Base-by-base conservation (phyloP, 1,140 invertebrate genomes). In the Leptestheria dahalacensis region DNA sequence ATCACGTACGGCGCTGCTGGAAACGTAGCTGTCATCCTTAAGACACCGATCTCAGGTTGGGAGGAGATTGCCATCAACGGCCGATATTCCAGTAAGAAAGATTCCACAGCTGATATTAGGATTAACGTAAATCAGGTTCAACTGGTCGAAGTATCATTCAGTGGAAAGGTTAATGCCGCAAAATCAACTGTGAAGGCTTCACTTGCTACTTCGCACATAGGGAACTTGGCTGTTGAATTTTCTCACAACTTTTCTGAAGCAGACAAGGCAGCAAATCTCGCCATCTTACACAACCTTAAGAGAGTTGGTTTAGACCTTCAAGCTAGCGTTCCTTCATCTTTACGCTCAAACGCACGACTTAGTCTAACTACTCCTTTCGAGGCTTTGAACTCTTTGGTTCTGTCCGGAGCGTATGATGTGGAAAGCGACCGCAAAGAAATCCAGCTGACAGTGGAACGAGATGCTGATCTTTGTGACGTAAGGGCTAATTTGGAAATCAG, bases 301-400 rank as follows among this genome's bases (percentile, higher is more conserved):
- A 6, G 33, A 41, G 15, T 41, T 41, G 6, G 15, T 9, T 41
- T 41, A 41, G 33, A 41, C 15, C 33, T 41, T 6, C 6, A 41
- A 41, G 33, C 15, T 41, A 9, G 6, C 6, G 9, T 56, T 2
- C 6, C 24, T 21, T 33, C 18, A 23, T 11, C 53, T 0, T n/a
- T 24, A 20, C 48, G 26, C 21, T 33, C 29, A 21, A 41, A 59
- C 23, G 24, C 25, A n/a, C 23, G 47, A 24, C 15, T 61, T n/a
- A 47, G 33, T 18, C 55, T 61, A 20, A 20, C 20, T 20, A 61
- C 60, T 10, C 60, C 60, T 0, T 61, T 60, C 55, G 29, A 20
- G 11, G 33, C 21, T 12, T 26, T 59, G 23, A 23, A 60, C n/a
- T 41, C 28, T 20, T 21, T 28, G 18, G 24, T 24, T 47, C 15